Evolutionary conservation across 2,888 invertebrate genomes (phyloP).

Genomic region (Strigamia transsilvanica): DNA sequence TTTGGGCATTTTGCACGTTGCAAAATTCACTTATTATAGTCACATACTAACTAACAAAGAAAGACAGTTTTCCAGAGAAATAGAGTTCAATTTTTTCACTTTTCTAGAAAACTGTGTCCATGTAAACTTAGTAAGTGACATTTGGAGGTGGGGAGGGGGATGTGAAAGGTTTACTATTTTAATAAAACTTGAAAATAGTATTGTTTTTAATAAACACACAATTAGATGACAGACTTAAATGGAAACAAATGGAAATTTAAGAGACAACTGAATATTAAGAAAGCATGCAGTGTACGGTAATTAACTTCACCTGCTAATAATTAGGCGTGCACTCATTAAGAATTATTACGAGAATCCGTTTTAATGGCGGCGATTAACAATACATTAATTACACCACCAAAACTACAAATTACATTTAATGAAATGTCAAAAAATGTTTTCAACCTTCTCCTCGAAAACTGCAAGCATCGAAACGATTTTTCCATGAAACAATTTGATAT

Average conservation of each 20-base stretch:
- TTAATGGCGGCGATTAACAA: constrained; percentile 2
- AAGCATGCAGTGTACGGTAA: background rate
- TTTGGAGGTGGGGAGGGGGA: background rate
- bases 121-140: background rate
- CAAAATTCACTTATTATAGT: too few species aligned
- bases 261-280: constrained; percentile 29
- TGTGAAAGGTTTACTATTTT: background rate
- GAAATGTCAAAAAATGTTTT: background rate
- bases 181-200: background rate
- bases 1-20: too few species aligned
- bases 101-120: too few species aligned
- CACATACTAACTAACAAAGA: too few species aligned
- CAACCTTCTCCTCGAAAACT: too few species aligned
- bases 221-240: background rate
- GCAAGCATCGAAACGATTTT: too few species aligned
- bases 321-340: background rate
- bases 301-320: constrained; percentile 40
- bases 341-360: constrained; percentile 8
- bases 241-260: constrained; percentile 19
- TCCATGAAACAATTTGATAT: background rate
- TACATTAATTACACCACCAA: constrained; percentile 21
- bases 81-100: too few species aligned
- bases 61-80: too few species aligned
- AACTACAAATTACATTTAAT: constrained; percentile 8
- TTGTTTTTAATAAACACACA: background rate